Evolutionary conservation across 2,888 invertebrate species (phyloP).

Genomic region (Lithophane semibrunnea): DNA sequence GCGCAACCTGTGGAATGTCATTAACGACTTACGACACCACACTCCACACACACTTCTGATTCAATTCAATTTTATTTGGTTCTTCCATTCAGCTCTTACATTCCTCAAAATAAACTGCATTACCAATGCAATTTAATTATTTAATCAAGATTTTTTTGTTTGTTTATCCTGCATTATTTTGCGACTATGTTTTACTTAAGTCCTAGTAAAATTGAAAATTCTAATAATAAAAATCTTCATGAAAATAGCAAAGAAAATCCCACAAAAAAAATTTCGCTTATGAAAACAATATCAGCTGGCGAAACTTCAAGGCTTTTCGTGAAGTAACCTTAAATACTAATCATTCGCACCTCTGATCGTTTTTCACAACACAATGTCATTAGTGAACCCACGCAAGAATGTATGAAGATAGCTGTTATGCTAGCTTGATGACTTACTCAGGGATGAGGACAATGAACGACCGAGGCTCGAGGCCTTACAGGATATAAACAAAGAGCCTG

Average conservation of each 20-base stretch:
- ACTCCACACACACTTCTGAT: slow-evolving; percentile 73
- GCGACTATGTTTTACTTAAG: not conserved
- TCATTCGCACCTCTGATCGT: slow-evolving; percentile 57
- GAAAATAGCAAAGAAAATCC: slow-evolving; percentile 8
- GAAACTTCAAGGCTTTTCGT: slow-evolving; percentile 58
- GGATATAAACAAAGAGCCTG: slow-evolving; percentile 90
- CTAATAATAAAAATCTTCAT: slow-evolving; percentile 2
- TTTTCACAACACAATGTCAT: slow-evolving; percentile 59
- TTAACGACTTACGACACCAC: slow-evolving; percentile 84
- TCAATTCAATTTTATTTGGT: slow-evolving; percentile 72
- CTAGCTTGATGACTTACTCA: slow-evolving; percentile 56
- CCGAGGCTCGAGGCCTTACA: slow-evolving; percentile 77
- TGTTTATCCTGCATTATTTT: not conserved
- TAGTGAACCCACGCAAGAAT: slow-evolving; percentile 55
- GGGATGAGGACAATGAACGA: slow-evolving; percentile 75
- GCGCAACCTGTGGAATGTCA: slow-evolving; percentile 85
- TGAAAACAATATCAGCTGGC: slow-evolving; percentile 60
- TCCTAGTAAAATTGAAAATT: slow-evolving; percentile 4
- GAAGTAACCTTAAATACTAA: slow-evolving; percentile 56
- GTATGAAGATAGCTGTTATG: slow-evolving; percentile 51
- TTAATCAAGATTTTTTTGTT: not conserved
- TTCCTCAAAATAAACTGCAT: slow-evolving; percentile 40
- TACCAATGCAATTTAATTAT: not conserved
- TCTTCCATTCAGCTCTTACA: slow-evolving; percentile 50
- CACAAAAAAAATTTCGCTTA: slow-evolving; percentile 47